phyloP scores from a whole-genome alignment of 2,113 vertebrate species.

The Dolichotis patagonum region DNA sequence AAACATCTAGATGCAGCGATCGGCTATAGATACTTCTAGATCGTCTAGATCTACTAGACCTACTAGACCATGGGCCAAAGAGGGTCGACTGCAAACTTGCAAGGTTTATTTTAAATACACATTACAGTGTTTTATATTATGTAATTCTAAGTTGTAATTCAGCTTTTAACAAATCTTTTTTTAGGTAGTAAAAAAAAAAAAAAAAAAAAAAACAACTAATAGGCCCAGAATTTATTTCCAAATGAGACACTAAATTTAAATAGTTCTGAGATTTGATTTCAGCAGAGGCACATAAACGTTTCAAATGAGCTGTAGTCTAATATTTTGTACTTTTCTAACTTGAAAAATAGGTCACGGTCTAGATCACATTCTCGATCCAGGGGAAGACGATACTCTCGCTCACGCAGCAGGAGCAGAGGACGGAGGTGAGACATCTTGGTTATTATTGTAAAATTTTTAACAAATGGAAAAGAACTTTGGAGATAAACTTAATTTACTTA shows the following conservation, averaged over 20 bases:
- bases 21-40: conserved; percentile 97
- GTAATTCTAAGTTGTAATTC: conserved; percentile 91
- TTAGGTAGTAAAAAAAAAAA: conserved; percentile 89
- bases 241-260: conserved; percentile 86
- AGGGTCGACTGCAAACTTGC: conserved; percentile 97
- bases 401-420: conserved; percentile 91
- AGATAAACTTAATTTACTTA: neutral
- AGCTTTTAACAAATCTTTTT: conserved; percentile 89
- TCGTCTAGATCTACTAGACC: conserved; percentile 95
- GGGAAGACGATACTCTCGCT: conserved; percentile 90
- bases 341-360: conserved; percentile 90
- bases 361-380: conserved; percentile 91
- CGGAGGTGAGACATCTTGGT: conserved; percentile 86
- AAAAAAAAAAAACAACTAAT: conserved; percentile 84
- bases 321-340: conserved; percentile 83
- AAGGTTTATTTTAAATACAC: conserved; percentile 98
- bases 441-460: neutral
- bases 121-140: conserved; percentile 93
- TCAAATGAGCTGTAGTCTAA: conserved; percentile 73
- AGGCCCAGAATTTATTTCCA: conserved; percentile 88
- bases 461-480: neutral
- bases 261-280: conserved; percentile 88
- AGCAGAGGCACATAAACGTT: conserved; percentile 82
- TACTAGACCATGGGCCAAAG: conserved; percentile 93
- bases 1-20: conserved; percentile 96